Evolutionary conservation across 2,113 vertebrate species (phyloP), one percentile per base, ranked within the genome.

Genomic region (Macquaria ambigua): DNA sequence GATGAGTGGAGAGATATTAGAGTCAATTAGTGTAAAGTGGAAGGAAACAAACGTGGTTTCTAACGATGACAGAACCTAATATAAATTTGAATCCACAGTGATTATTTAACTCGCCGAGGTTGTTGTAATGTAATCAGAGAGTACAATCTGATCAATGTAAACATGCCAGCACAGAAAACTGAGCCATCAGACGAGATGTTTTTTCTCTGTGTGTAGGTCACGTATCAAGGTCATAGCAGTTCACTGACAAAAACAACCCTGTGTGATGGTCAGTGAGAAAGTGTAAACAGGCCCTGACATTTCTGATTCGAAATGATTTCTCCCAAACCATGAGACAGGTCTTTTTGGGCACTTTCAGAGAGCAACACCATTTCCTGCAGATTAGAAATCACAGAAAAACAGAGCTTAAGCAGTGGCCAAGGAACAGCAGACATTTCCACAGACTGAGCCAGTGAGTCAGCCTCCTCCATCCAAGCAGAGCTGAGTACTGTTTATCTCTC

Each of bases 361-460:
- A 84, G 67, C 52, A 74, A 81, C 37, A 71, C 43, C 12, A 80
- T 86, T 87, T 86, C 68, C 56, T 20, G 34, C 53, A 68, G 83
- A 87, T 82, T 81, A 89, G 50, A 91, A 84, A 85, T 83, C 87
- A 68, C 46, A 75, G 61, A 73, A 72, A 71, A 87, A 50, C 37
- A 75, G 31, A 62, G 71, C 63, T 85, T 43, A 79, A 86, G 82
- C 79, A 48, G 84, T 50, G 69, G 80, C 85, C 71, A 77, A 86
- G 82, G 64, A 88, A 82, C 76, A 73, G 86, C 82, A 88, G 83
- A 82, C 83, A 87, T 92, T 89, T 92, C 84, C 86, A 90, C 71
- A 64, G 72, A 61, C 75, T 75, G 79, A 92, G 84, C 82, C 80
- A 85, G 75, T 92, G 90, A 92, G 83, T 92, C 90, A 90, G 89